phyloP scores from a whole-genome alignment of 92 coral and sea anemone species.

The Anthopleura xanthogrammica region DNA sequence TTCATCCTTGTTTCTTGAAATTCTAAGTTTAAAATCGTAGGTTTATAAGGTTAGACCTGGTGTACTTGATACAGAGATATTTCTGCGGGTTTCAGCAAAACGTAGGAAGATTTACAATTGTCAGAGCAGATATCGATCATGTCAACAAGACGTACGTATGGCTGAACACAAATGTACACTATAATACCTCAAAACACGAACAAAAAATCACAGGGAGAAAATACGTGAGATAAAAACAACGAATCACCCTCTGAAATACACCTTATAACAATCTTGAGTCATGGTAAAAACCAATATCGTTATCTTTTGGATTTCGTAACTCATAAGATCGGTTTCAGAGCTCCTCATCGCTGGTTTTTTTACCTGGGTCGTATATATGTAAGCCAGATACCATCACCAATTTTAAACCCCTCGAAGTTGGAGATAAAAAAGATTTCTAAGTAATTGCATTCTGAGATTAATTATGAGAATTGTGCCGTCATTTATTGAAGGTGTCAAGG shows the following conservation, averaged over 20 bases:
- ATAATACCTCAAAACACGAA: not conserved
- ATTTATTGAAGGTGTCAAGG: not conserved
- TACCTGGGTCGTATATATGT: not conserved
- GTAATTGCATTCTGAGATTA: constrained; percentile 5
- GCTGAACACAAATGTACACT: constrained; percentile 12
- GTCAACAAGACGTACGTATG: constrained; percentile 5
- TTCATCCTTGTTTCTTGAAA: not conserved
- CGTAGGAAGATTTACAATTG: not conserved
- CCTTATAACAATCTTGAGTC: not conserved
- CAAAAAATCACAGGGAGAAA: not conserved
- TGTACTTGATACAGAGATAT: not conserved
- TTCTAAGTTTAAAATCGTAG: not conserved
- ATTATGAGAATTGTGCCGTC: not conserved
- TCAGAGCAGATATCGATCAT: constrained; percentile 4
- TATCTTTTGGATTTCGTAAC: not conserved
- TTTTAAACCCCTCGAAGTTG: constrained; percentile 2
- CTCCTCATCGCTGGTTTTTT: not conserved
- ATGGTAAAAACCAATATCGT: not conserved
- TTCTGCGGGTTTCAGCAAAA: constrained; percentile 12
- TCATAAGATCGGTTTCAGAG: not conserved
- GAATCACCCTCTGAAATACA: not conserved
- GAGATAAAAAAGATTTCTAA: not conserved
- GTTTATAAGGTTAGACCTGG: not conserved
- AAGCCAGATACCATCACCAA: not conserved
- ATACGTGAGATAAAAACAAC: not conserved